Evolutionary conservation across 2,888 invertebrate genomes (phyloP).

Genomic region (Dryomyza anilis): DNA sequence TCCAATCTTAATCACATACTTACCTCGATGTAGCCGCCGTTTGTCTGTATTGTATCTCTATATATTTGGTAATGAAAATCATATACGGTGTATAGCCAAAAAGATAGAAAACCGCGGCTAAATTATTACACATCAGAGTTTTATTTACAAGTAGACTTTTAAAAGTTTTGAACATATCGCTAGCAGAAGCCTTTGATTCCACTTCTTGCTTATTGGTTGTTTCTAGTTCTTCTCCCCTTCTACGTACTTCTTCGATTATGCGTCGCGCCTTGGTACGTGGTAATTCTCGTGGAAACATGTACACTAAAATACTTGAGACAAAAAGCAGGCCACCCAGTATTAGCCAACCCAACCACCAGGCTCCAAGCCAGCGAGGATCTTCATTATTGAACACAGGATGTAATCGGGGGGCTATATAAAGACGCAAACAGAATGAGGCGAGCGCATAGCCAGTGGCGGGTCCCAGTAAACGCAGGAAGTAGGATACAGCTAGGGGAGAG

Average conservation of each 20-base stretch:
- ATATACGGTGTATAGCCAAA: slow-evolving; percentile 76
- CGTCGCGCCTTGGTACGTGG: slow-evolving; percentile 69
- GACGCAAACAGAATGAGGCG: slow-evolving; percentile 69
- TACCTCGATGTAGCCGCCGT: slow-evolving; percentile 72
- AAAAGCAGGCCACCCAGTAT: slow-evolving; percentile 68
- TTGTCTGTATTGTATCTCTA: slow-evolving; percentile 80
- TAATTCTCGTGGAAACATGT: slow-evolving; percentile 72
- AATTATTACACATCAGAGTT: slow-evolving; percentile 74
- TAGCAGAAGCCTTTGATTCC: slow-evolving; percentile 58
- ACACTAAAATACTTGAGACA: slow-evolving; percentile 67
- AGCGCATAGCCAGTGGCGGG: slow-evolving; percentile 72
- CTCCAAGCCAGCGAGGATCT: slow-evolving; percentile 80
- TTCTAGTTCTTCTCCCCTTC: slow-evolving; percentile 39
- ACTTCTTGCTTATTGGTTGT: slow-evolving; percentile 38
- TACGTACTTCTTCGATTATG: slow-evolving; percentile 55
- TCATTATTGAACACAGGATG: slow-evolving; percentile 69
- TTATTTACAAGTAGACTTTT: slow-evolving; percentile 69
- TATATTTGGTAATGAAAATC: slow-evolving; percentile 82
- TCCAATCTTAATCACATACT: slow-evolving; percentile 3
- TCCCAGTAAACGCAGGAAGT: slow-evolving; percentile 72
- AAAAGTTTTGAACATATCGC: slow-evolving; percentile 70
- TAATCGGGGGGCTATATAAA: slow-evolving; percentile 70
- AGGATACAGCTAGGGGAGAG: slow-evolving; percentile 65
- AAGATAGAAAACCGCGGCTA: slow-evolving; percentile 75
- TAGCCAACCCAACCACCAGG: slow-evolving; percentile 83